Percentiles rank a stretch among this genome's conserved stretches.
Conservation (phyloP, 2,113 vertebrate genomes). For the rabbit (Oryctolagus cuniculus) region mOryCun1.1 NC_091433.1:154798501-154799000, state of each 20-base stretch:
- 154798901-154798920: background rate
- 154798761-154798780: conserved; percentile 74
- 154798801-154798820: conserved; percentile 68
- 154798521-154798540: conserved; percentile 63
- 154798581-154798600: conserved; percentile 48
- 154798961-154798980: background rate
- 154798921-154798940: conserved; percentile 4
- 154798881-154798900: background rate
- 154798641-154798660: conserved; percentile 29
- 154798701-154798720: conserved; percentile 62
- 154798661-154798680: conserved; percentile 50
- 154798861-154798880: conserved; percentile 43
- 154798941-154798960: background rate
- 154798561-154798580: conserved; percentile 50
- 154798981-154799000: background rate
- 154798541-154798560: conserved; percentile 63
- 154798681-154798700: conserved; percentile 20
- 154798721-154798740: conserved; percentile 62
- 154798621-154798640: conserved; percentile 28
- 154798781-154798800: conserved; percentile 71
- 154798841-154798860: conserved; percentile 44
- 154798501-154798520: conserved; percentile 45
- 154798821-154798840: conserved; percentile 67
- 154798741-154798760: conserved; percentile 71
- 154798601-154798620: background rate